phyloP scores from a whole-genome alignment of 2,888 invertebrate genomes.

The Chloroclystis v-ata region DNA sequence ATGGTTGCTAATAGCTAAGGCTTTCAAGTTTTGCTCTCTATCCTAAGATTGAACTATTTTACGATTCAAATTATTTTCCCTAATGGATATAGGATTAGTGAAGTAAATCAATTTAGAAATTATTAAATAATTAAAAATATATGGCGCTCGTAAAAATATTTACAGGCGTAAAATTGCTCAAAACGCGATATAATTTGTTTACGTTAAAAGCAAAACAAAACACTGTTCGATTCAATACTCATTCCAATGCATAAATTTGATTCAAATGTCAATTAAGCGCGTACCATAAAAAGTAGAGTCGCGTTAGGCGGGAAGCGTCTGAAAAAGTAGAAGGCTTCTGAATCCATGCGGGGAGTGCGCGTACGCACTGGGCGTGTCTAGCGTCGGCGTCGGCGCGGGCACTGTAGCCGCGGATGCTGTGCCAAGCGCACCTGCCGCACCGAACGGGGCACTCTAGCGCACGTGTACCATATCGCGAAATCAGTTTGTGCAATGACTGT shows the following conservation, averaged over 20 bases:
- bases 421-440: slow-evolving; percentile 60
- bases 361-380: slow-evolving; percentile 61
- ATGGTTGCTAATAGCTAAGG: slow-evolving; percentile 37
- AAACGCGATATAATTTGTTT: too few relatives aligned
- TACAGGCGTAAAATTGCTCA: too few relatives aligned
- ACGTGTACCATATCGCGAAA: slow-evolving; percentile 37
- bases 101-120: too few relatives aligned
- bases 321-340: slow-evolving; percentile 55
- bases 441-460: slow-evolving; percentile 31
- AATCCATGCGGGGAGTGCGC: slow-evolving; percentile 59
- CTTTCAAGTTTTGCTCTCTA: slow-evolving; percentile 23
- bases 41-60: slow-evolving; percentile 7
- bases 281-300: slow-evolving; percentile 12
- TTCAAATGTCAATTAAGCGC: neutral
- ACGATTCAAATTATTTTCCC: neutral
- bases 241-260: neutral
- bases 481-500: slow-evolving; percentile 58
- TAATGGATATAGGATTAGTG: neutral
- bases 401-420: slow-evolving; percentile 71
- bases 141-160: too few relatives aligned
- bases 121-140: too few relatives aligned
- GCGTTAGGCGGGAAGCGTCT: slow-evolving; percentile 36
- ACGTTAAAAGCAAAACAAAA: too few relatives aligned
- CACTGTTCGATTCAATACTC: too few relatives aligned
- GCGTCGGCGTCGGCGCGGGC: slow-evolving; percentile 35